phyloP scores from a whole-genome alignment of 1,140 invertebrate species.

The Diachasmimorpha longicaudata region DNA sequence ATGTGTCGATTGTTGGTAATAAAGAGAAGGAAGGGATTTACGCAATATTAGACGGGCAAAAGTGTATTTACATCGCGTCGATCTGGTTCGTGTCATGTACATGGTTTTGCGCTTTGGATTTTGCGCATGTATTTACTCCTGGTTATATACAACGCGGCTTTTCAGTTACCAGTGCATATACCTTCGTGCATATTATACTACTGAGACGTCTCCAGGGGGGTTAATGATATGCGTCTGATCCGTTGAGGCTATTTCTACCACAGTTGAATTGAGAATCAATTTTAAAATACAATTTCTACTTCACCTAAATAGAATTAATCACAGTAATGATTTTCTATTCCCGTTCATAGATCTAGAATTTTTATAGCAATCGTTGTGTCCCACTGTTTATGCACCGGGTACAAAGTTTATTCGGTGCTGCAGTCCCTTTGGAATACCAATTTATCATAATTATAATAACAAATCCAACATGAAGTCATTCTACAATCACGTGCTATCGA shows the following conservation, averaged over 20 bases:
- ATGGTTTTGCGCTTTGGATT: constrained; percentile 4
- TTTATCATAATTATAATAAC: constrained; percentile 46
- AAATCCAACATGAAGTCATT: constrained; percentile 37
- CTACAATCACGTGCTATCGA: constrained; percentile 40
- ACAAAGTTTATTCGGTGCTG: constrained; percentile 14
- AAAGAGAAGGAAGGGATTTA: not conserved
- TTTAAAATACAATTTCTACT: not conserved
- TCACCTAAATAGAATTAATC: not conserved
- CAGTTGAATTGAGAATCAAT: constrained; percentile 18
- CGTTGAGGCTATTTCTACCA: constrained; percentile 24
- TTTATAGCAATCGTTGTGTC: not conserved
- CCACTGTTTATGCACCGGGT: not conserved
- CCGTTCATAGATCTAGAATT: not conserved
- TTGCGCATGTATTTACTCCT: not conserved
- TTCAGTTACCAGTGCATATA: not conserved
- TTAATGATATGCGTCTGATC: constrained; percentile 41
- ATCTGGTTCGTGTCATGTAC: constrained; percentile 4
- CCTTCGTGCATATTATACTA: constrained; percentile 12
- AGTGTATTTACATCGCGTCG: not conserved
- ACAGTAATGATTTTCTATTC: not conserved
- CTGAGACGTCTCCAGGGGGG: constrained; percentile 19
- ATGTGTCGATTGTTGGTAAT: not conserved
- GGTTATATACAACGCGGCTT: constrained; percentile 1
- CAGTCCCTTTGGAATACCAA: constrained; percentile 44
- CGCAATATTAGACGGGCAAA: constrained; percentile 4